Percentiles rank a stretch among this genome's conserved stretches.
These are phyloP conservation scores for Apotomis capreana DNA, from an alignment of 2,888 invertebrate species.

Conservation along the genomic window DNA sequence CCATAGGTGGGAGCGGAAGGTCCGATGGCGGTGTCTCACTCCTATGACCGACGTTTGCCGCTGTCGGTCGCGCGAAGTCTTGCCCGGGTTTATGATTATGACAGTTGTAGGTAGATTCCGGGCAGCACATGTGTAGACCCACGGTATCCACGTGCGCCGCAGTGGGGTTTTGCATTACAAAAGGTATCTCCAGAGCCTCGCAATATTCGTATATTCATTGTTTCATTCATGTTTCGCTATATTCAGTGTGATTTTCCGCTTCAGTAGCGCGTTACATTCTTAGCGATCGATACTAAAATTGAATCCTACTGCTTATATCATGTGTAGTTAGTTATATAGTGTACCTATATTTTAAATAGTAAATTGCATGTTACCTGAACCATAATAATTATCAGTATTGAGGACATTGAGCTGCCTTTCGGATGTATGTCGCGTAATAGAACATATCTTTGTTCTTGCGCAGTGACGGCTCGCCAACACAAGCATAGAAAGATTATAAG, in stretches of 20 bases:
- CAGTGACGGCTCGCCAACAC: not conserved
- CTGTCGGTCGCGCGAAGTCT: too few relatives aligned
- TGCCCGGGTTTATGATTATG: too few relatives aligned
- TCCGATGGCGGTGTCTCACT: too few relatives aligned
- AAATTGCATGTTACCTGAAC: slow-evolving; percentile 41
- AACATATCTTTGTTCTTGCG: not conserved
- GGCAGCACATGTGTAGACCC: too few relatives aligned
- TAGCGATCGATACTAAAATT: not conserved
- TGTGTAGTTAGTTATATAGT: slow-evolving; percentile 4
- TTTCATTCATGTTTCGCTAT: not conserved
- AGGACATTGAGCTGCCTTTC: slow-evolving; percentile 22
- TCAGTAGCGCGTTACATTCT: not conserved
- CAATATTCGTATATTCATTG: not conserved
- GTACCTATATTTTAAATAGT: slow-evolving; percentile 28
- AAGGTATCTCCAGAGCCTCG: not conserved
- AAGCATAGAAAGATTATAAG: slow-evolving; percentile 2
- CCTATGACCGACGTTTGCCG: too few relatives aligned
- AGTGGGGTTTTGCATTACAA: too few relatives aligned
- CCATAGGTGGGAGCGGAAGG: too few relatives aligned
- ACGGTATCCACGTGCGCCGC: too few relatives aligned
- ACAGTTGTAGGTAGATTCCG: too few relatives aligned
- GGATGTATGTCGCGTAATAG: not conserved
- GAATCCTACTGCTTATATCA: not conserved
- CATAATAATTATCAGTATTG: slow-evolving; percentile 31
- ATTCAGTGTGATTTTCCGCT: not conserved